Evolutionary conservation across 1,140 invertebrate species (phyloP).

Genomic region (Scaptomyza hsui): DNA sequence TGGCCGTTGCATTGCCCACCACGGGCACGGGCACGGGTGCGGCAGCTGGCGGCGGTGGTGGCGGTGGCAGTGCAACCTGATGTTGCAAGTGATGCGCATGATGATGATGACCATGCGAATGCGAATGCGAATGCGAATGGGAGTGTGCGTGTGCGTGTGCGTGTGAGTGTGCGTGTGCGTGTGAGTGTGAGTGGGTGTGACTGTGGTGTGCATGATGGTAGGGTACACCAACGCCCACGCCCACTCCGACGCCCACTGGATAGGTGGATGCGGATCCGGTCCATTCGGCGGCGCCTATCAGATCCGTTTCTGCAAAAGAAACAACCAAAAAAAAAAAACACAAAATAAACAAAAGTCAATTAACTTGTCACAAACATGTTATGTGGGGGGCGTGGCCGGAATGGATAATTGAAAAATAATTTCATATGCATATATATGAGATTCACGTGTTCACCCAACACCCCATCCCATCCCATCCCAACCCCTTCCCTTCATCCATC

Average conservation of each 20-base stretch:
- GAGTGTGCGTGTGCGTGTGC: slow-evolving; percentile 38
- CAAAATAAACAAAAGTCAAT: slow-evolving; percentile 35
- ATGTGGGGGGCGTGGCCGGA: slow-evolving; percentile 61
- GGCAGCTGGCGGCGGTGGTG: slow-evolving; percentile 83
- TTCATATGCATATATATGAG: slow-evolving; percentile 70
- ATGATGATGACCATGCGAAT: slow-evolving; percentile 52
- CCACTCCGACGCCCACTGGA: slow-evolving; percentile 28
- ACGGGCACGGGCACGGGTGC: slow-evolving; percentile 84
- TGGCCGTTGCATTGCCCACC: slow-evolving; percentile 40
- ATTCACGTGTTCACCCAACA: slow-evolving; percentile 28
- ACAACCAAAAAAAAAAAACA: slow-evolving; percentile 1
- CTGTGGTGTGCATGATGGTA: slow-evolving; percentile 84
- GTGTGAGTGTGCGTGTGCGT: slow-evolving; percentile 83
- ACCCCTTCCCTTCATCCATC: neutral
- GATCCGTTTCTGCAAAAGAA: slow-evolving; percentile 77
- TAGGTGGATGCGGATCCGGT: slow-evolving; percentile 64
- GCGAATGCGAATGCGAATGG: slow-evolving; percentile 13
- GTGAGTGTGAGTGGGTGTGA: slow-evolving; percentile 47
- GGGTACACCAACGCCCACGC: slow-evolving; percentile 63
- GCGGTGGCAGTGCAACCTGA: slow-evolving; percentile 80
- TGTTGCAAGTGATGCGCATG: slow-evolving; percentile 52
- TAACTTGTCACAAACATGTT: slow-evolving; percentile 60
- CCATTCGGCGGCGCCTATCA: slow-evolving; percentile 84
- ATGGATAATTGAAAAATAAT: slow-evolving; percentile 75
- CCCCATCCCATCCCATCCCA: too few relatives aligned